Base-by-base conservation (phyloP, 1,140 invertebrate genomes). In the Drosophila sproati region DNA sequence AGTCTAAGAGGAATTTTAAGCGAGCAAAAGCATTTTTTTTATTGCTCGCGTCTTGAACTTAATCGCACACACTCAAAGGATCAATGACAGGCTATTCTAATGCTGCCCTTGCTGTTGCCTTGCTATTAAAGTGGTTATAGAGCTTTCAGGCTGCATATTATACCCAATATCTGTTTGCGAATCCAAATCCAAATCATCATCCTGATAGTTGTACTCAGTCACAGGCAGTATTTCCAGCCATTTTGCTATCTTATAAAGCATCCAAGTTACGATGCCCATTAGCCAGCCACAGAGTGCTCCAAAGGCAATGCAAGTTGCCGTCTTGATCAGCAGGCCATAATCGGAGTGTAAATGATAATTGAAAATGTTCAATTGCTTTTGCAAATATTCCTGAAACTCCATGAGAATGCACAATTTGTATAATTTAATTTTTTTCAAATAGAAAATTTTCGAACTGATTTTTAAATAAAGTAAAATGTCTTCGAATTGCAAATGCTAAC, bases 111-210 rank as follows among this genome's bases (percentile, higher is more conserved):
- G 20, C 8, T 39, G 10, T 8, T 56, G 51, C 32, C 37, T 43
- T 20, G 39, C 20, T 28, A 55, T 32, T 34, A 47, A 76, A 45
- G 32, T 43, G 37, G 8, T 6, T 10, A 54, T 6, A 61, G 8
- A 43, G 35, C 28, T 61, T 32, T 39, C 41, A 29, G 28, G 20
- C 20, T 51, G 59, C 2, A 47, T 37, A 34, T 32, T 31, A 71
- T 64, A 63, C 39, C 47, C 73, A 35, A 51, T 43, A 61, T 78
- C 78, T 31, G 69, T 34, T 37, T 67, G 50, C 4, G 45, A n/a
- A 6, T 86, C 75, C 52, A 86, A 50, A 34, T 87, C 82, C 2
- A 80, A 43, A 10, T 87, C 82, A 29, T 86, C 82, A 39, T 87
- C 60, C 2, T 8, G 48, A 35, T 71, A 43, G 0, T 48, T 12